These are phyloP conservation scores for Drosophila mauritiana DNA, from an alignment of 1,140 invertebrate species.

Conservation along the genomic window DNA sequence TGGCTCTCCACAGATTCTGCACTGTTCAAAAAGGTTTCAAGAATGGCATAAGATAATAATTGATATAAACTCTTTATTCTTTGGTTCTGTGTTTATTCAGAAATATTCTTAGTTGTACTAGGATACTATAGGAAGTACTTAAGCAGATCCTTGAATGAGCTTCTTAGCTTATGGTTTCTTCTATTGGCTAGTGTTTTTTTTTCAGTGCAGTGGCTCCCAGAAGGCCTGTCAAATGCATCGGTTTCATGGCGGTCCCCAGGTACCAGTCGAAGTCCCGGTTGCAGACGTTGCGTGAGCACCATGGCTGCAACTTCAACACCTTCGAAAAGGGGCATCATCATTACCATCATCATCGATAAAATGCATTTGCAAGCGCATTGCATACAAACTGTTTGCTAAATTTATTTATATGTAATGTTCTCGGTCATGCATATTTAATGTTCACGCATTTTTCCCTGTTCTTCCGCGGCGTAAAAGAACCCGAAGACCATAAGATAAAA, in stretches of 20 bases:
- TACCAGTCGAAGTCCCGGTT: slow-evolving; percentile 9
- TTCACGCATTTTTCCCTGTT: slow-evolving; percentile 65
- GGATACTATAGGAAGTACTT: too few relatives aligned
- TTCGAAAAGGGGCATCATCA: slow-evolving; percentile 67
- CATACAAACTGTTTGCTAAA: slow-evolving; percentile 79
- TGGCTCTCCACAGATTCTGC: neutral
- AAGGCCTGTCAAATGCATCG: slow-evolving; percentile 42
- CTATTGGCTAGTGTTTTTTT: neutral
- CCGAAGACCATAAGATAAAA: slow-evolving; percentile 58
- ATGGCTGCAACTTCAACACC: slow-evolving; percentile 66
- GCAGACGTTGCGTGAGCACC: slow-evolving; percentile 45
- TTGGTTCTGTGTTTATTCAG: too few relatives aligned
- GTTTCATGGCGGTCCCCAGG: slow-evolving; percentile 61
- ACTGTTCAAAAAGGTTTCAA: neutral
- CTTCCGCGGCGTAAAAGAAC: neutral
- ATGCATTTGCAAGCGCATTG: slow-evolving; percentile 70
- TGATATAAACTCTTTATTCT: too few relatives aligned
- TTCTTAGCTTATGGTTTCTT: too few relatives aligned
- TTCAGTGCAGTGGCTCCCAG: neutral
- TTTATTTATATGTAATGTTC: slow-evolving; percentile 80
- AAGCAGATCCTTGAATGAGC: too few relatives aligned
- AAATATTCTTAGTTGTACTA: too few relatives aligned
- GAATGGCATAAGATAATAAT: too few relatives aligned
- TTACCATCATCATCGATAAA: slow-evolving; percentile 74
- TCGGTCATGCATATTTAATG: slow-evolving; percentile 83